Evolutionary conservation across 1,140 invertebrate genomes (phyloP).

Genomic region (Heliconius congener): DNA sequence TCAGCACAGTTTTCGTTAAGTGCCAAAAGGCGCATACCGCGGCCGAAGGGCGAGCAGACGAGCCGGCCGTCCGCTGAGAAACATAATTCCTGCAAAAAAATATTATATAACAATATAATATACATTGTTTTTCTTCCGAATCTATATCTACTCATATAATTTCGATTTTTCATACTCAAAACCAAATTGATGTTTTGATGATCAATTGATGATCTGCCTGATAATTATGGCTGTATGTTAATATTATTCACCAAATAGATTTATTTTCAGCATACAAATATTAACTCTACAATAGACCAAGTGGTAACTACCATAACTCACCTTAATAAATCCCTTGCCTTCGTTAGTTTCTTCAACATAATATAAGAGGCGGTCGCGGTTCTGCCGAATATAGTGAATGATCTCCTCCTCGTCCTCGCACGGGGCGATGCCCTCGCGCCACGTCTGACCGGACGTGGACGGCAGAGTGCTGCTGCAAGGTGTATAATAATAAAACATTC

Average conservation of each 20-base stretch:
- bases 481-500: too few relatives aligned
- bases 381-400: slow-evolving; percentile 84
- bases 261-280: too few relatives aligned
- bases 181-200: too few relatives aligned
- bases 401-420: slow-evolving; percentile 43
- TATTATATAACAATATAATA: too few relatives aligned
- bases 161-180: too few relatives aligned
- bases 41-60: slow-evolving; percentile 94
- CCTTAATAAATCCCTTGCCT: slow-evolving; percentile 88
- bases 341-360: slow-evolving; percentile 94
- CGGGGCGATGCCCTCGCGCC: slow-evolving; percentile 25
- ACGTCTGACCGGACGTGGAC: slow-evolving; percentile 56
- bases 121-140: too few relatives aligned
- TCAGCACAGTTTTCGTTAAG: slow-evolving; percentile 91
- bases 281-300: neutral
- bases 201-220: too few relatives aligned
- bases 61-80: slow-evolving; percentile 94
- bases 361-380: slow-evolving; percentile 90
- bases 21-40: slow-evolving; percentile 90
- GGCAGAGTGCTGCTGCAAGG: slow-evolving; percentile 34
- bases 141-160: too few relatives aligned
- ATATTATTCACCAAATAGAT: too few relatives aligned
- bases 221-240: too few relatives aligned
- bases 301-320: neutral
- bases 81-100: slow-evolving; percentile 86